phyloP scores from a whole-genome alignment of 1,140 invertebrate genomes.

The Drosophila pandora region DNA sequence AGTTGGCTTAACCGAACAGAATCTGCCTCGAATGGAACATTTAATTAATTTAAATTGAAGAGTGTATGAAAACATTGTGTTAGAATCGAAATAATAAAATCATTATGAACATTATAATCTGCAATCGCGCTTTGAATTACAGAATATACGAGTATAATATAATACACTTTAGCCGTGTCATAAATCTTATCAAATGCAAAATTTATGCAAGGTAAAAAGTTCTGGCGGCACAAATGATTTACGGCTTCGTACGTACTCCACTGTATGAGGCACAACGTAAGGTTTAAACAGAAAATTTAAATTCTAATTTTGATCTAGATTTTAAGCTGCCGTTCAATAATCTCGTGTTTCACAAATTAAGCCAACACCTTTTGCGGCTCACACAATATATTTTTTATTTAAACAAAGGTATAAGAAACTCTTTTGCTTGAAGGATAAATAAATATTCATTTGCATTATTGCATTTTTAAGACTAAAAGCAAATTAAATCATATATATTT shows the following conservation, averaged over 20 bases:
- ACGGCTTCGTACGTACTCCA: too few species aligned
- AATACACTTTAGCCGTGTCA: background rate
- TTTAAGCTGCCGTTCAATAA: slow-evolving; percentile 1
- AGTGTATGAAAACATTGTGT: background rate
- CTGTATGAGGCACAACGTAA: background rate
- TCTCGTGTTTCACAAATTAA: slow-evolving; percentile 1
- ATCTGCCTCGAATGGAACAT: background rate
- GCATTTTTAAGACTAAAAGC: slow-evolving; percentile 56
- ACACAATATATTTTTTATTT: background rate
- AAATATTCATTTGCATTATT: slow-evolving; percentile 47
- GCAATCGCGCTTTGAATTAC: slow-evolving; percentile 7
- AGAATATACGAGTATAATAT: background rate
- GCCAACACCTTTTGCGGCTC: background rate
- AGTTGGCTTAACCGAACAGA: background rate
- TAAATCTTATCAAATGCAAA: slow-evolving; percentile 1
- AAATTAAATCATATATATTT: slow-evolving; percentile 73
- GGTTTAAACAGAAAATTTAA: slow-evolving; percentile 5
- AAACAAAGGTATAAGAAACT: slow-evolving; percentile 3
- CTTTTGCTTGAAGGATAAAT: slow-evolving; percentile 51
- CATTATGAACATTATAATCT: background rate
- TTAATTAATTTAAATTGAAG: background rate
- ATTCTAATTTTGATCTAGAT: background rate
- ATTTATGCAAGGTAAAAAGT: background rate
- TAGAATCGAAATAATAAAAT: background rate
- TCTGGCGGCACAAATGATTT: background rate